Evolutionary conservation across 2,888 invertebrate genomes (phyloP).

Genomic region (Fragum whitleyi): DNA sequence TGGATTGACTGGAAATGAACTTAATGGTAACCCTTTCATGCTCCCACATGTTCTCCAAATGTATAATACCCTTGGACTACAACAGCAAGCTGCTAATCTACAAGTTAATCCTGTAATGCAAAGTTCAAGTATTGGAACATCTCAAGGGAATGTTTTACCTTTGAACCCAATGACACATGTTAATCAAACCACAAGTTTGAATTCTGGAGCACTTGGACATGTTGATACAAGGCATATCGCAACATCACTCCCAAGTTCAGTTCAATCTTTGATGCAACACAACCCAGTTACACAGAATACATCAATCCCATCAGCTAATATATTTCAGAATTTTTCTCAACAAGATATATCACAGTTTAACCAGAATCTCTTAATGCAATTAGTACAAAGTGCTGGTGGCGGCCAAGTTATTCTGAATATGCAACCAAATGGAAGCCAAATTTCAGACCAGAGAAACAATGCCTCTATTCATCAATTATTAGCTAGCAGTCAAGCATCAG

Average conservation of each 20-base stretch:
- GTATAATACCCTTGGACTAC: slow-evolving; percentile 51
- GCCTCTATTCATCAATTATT: neutral
- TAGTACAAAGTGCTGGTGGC: slow-evolving; percentile 27
- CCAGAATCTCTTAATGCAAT: slow-evolving; percentile 9
- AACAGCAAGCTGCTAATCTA: slow-evolving; percentile 19
- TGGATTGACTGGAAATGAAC: slow-evolving; percentile 3
- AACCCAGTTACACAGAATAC: neutral
- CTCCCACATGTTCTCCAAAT: slow-evolving; percentile 54
- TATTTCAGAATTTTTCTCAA: slow-evolving; percentile 2
- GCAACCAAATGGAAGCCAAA: slow-evolving; percentile 13
- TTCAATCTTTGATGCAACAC: neutral
- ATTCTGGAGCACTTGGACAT: neutral
- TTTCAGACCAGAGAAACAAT: slow-evolving; percentile 6
- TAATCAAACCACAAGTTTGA: slow-evolving; percentile 1
- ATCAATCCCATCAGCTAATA: neutral
- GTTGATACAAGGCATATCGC: slow-evolving; percentile 9
- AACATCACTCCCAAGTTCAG: neutral
- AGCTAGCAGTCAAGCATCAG: neutral
- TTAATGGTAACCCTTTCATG: neutral
- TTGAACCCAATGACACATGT: neutral
- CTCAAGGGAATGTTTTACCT: slow-evolving; percentile 11
- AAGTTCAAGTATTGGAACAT: neutral
- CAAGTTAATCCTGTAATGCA: neutral
- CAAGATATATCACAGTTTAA: slow-evolving; percentile 20
- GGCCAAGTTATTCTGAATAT: slow-evolving; percentile 32